Conservation (phyloP, 2,113 vertebrate genomes). For the Vulpes ferrilata region DNA sequence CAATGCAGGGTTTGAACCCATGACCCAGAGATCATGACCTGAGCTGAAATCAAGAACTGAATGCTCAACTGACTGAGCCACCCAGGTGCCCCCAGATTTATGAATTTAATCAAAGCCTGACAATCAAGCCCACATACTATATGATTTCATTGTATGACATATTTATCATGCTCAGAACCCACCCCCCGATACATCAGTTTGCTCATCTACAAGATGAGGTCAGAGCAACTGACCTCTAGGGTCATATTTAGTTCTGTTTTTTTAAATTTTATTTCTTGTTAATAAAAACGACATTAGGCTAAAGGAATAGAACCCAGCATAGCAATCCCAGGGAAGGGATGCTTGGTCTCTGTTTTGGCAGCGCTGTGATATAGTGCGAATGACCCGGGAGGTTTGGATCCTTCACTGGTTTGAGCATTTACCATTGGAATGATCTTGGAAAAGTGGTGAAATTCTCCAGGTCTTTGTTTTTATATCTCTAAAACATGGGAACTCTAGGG, state of each 20-base stretch:
- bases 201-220: neutral
- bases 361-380: no score
- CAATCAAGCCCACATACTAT: neutral
- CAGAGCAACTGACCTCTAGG: neutral
- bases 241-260: neutral
- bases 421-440: neutral
- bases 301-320: neutral
- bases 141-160: neutral
- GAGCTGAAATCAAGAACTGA: no score
- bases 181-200: neutral
- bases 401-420: neutral
- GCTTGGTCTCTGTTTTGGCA: neutral
- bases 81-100: neutral
- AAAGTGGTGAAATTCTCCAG: neutral
- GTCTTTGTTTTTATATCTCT: neutral
- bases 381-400: neutral
- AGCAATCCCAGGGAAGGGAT: neutral
- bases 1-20: no score
- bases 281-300: neutral
- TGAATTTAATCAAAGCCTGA: neutral
- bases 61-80: no score
- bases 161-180: neutral
- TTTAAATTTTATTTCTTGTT: neutral
- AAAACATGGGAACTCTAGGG: neutral
- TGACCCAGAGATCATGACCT: no score